Percentiles rank a stretch among this genome's conserved stretches.
These are phyloP conservation scores for Lithosia quadra DNA, from an alignment of 2,888 invertebrate genomes.

Conservation along the genomic window DNA sequence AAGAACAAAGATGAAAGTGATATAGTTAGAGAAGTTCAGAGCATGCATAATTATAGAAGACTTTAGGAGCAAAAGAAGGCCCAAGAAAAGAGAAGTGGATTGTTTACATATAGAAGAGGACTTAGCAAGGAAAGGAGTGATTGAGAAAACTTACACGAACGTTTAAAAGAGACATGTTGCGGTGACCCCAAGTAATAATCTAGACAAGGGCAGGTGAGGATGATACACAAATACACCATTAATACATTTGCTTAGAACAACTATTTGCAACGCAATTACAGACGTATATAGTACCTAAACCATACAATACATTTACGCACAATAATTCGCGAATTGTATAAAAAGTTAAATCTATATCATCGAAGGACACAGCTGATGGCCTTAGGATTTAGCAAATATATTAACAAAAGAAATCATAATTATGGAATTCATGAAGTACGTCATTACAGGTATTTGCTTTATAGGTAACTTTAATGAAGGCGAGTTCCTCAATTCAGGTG, in stretches of 20 bases:
- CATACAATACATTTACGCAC: conserved; percentile 18
- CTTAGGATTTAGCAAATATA: conserved; percentile 29
- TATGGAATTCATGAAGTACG: conserved; percentile 22
- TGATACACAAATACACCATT: neutral
- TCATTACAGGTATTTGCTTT: conserved; percentile 3
- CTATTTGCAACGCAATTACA: neutral
- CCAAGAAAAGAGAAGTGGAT: neutral
- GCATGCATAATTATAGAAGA: too few species aligned
- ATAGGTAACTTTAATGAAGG: neutral
- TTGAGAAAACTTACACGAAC: neutral
- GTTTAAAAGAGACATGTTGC: neutral
- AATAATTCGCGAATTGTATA: conserved; percentile 23
- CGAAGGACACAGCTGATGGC: conserved; percentile 26
- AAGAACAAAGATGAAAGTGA: too few species aligned
- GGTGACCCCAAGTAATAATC: neutral
- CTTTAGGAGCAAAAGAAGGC: neutral
- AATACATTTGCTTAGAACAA: conserved; percentile 1
- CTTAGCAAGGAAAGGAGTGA: neutral
- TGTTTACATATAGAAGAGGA: neutral
- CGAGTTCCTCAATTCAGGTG: neutral
- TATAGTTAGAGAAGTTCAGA: too few species aligned
- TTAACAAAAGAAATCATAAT: conserved; percentile 31
- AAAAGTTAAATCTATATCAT: neutral
- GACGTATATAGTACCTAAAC: neutral
- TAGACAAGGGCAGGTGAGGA: neutral